These are phyloP conservation scores for Gallirallus australis DNA, from an alignment of 2,797 vertebrate species.

Conservation along the genomic window DNA sequence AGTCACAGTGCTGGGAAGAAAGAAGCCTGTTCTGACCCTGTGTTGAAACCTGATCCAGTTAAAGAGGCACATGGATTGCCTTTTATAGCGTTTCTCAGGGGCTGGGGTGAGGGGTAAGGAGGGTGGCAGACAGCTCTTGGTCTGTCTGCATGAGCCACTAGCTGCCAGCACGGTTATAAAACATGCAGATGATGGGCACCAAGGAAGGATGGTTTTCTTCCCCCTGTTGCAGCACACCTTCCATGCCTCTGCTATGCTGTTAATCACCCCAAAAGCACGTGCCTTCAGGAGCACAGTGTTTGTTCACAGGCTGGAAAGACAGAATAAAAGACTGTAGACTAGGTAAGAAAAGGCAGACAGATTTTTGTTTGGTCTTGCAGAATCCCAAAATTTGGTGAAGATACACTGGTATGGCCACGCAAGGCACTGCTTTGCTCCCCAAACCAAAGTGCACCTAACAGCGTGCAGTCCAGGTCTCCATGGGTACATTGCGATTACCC, in stretches of 20 bases:
- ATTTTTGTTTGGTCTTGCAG: not conserved
- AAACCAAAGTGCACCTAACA: fast-evolving
- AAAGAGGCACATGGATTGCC: slow-evolving; percentile 70
- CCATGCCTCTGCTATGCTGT: not conserved
- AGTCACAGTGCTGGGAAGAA: slow-evolving; percentile 62
- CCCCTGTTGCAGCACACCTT: not conserved
- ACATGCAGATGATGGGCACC: not conserved
- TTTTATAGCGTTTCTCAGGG: slow-evolving; percentile 66
- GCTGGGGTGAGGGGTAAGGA: slow-evolving; percentile 24
- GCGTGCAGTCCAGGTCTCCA: fast-evolving
- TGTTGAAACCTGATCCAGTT: slow-evolving; percentile 78
- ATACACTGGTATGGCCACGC: not conserved
- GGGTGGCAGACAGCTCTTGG: not conserved
- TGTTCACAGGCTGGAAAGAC: not conserved
- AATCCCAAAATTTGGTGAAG: not conserved
- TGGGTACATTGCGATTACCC: not conserved
- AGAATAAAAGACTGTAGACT: not conserved
- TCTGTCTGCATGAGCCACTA: not conserved
- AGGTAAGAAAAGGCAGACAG: not conserved
- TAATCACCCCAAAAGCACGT: not conserved
- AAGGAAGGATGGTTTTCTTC: not conserved
- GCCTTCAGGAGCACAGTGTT: not conserved
- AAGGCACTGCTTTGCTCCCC: not conserved
- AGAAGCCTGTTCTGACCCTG: slow-evolving; percentile 71
- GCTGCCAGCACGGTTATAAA: slow-evolving; percentile 20